phyloP scores from a whole-genome alignment of 2,797 vertebrate species.

The Tinamus major region DNA sequence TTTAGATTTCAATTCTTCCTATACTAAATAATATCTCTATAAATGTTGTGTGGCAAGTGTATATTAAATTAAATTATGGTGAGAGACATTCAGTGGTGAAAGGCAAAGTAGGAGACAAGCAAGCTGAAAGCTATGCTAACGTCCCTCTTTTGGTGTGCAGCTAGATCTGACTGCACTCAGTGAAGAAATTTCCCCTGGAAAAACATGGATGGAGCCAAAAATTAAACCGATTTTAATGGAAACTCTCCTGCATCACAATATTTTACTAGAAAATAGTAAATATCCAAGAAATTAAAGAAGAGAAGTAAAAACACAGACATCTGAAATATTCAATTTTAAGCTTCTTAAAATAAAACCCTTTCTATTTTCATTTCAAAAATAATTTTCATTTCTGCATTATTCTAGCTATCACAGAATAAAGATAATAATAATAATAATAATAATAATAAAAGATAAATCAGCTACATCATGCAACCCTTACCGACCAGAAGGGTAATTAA shows the following conservation, averaged over 20 bases:
- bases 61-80: not conserved
- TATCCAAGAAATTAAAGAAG: not conserved
- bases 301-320: not conserved
- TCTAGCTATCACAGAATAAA: not conserved
- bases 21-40: not conserved
- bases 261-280: not conserved
- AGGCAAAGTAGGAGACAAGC: not conserved
- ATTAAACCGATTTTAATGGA: not conserved
- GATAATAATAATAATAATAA: not conserved
- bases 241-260: not conserved
- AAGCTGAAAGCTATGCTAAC: not conserved
- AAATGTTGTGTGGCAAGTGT: not conserved
- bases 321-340: not conserved
- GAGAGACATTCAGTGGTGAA: not conserved
- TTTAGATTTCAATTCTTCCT: not conserved
- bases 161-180: not conserved
- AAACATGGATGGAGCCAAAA: not conserved
- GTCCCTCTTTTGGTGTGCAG: not conserved
- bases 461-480: not conserved
- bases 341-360: not conserved
- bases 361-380: not conserved
- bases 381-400: not conserved
- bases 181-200: not conserved
- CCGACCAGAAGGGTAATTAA: not conserved
- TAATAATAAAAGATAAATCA: not conserved